These are phyloP conservation scores for Belgica antarctica DNA, from an alignment of 2,888 invertebrate genomes.

Conservation along the genomic window DNA sequence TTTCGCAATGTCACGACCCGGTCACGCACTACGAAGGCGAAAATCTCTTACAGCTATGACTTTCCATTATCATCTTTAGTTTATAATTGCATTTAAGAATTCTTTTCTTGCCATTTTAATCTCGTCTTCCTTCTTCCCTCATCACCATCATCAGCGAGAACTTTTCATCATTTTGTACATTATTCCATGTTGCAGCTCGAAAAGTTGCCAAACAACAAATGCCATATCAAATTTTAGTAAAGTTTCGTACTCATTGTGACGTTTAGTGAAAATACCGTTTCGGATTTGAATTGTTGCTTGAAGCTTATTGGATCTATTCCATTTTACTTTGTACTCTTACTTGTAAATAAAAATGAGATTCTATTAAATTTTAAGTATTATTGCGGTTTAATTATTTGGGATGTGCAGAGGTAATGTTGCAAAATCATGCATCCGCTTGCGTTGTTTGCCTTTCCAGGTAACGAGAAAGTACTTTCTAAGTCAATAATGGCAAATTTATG, in stretches of 20 bases:
- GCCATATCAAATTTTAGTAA: not conserved
- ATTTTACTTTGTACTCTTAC: not conserved
- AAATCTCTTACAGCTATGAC: not conserved
- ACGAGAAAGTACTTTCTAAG: not conserved
- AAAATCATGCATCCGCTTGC: not conserved
- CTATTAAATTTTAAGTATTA: constrained; percentile 2
- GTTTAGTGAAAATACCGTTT: not conserved
- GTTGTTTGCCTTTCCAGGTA: not conserved
- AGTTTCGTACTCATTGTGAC: not conserved
- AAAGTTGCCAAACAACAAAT: not conserved
- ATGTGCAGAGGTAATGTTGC: not conserved
- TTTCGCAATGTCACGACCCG: not conserved
- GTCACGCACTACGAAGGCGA: too few relatives aligned
- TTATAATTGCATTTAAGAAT: constrained; percentile 6
- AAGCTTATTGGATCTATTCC: too few relatives aligned
- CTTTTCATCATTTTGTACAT: constrained; percentile 22
- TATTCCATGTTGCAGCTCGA: constrained; percentile 16
- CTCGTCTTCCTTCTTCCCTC: not conserved
- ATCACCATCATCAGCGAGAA: not conserved
- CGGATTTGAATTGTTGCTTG: not conserved
- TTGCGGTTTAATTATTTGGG: not conserved
- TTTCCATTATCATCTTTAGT: not conserved
- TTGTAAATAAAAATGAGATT: constrained; percentile 26
- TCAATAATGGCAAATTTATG: not conserved
- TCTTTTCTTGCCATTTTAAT: constrained; percentile 10